A percentile compares a stretch with the other conserved stretches of the same genome.
Evolutionary conservation across 2,797 vertebrate species (phyloP).

Genomic region (Malurus leucopterus): DNA sequence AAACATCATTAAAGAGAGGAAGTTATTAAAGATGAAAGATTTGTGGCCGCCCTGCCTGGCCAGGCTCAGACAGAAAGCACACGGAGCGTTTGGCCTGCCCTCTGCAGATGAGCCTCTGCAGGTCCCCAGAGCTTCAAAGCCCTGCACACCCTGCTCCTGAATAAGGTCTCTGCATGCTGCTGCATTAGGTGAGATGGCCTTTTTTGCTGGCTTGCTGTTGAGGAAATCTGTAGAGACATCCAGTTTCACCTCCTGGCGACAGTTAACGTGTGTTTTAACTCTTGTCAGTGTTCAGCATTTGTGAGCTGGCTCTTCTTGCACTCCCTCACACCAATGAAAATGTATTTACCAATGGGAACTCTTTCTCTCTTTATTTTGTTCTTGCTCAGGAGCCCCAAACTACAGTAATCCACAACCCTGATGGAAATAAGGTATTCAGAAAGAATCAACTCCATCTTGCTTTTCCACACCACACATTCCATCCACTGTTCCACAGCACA

Average conservation of each 20-base stretch:
- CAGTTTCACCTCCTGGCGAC: constrained; percentile 44
- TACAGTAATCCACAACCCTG: constrained; percentile 98
- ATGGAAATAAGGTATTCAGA: constrained; percentile 97
- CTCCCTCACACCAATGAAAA: constrained; percentile 47
- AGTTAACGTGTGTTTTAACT: constrained; percentile 63
- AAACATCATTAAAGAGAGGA: not conserved
- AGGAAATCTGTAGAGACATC: constrained; percentile 26
- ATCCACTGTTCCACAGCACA: constrained; percentile 28
- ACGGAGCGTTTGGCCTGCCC: not conserved
- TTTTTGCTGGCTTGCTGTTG: constrained; percentile 41
- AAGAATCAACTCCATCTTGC: constrained; percentile 66
- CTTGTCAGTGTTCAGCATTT: constrained; percentile 61
- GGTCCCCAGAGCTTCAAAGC: constrained; percentile 63
- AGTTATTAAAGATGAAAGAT: not conserved
- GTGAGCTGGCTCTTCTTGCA: constrained; percentile 59
- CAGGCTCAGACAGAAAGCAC: not conserved
- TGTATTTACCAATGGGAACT: constrained; percentile 73
- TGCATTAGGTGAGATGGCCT: constrained; percentile 31
- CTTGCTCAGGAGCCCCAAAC: constrained; percentile 95
- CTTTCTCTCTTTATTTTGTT: constrained; percentile 80
- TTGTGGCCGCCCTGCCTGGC: not conserved
- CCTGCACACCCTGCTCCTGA: constrained; percentile 35
- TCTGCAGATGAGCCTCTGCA: constrained; percentile 54
- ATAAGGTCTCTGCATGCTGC: constrained; percentile 81
- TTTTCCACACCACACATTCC: constrained; percentile 62